A percentile compares a stretch with the other conserved stretches of the same genome.
Conservation (phyloP, 2,797 vertebrate genomes). For the Oreochromis mossambicus region DNA sequence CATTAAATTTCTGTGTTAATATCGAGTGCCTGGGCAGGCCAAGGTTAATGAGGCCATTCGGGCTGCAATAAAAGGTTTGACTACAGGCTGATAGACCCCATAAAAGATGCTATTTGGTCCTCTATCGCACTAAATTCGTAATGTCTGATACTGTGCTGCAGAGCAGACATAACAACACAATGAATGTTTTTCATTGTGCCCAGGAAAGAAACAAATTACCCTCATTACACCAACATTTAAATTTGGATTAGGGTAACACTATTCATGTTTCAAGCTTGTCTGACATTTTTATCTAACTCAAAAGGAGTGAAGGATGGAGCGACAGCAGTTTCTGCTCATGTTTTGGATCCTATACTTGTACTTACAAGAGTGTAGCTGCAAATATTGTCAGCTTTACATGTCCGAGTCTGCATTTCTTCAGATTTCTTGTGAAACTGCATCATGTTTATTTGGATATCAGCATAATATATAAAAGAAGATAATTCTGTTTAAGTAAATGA, state of each 20-base stretch:
- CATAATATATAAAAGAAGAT: neutral
- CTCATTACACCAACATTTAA: constrained; percentile 5
- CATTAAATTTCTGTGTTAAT: constrained; percentile 38
- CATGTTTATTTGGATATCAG: neutral
- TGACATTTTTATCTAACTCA: neutral
- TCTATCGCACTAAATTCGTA: neutral
- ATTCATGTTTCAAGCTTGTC: neutral
- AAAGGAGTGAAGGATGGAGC: neutral
- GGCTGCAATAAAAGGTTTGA: constrained; percentile 24
- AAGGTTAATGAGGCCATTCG: constrained; percentile 50
- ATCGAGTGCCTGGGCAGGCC: neutral
- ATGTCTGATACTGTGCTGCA: neutral
- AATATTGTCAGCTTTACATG: neutral
- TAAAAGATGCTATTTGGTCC: constrained; percentile 18
- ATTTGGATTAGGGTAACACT: neutral
- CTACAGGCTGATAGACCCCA: constrained; percentile 1
- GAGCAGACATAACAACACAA: neutral
- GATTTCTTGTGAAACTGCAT: neutral
- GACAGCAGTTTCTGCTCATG: neutral
- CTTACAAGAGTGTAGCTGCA: neutral
- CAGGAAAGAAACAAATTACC: neutral
- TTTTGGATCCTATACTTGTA: neutral
- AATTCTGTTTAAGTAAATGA: neutral
- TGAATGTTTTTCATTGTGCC: neutral
- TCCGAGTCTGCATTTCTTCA: neutral